Evolutionary conservation across 2,888 invertebrate species (phyloP), one percentile per base, ranked within the genome.

Genomic region (Apotomis capreana): DNA sequence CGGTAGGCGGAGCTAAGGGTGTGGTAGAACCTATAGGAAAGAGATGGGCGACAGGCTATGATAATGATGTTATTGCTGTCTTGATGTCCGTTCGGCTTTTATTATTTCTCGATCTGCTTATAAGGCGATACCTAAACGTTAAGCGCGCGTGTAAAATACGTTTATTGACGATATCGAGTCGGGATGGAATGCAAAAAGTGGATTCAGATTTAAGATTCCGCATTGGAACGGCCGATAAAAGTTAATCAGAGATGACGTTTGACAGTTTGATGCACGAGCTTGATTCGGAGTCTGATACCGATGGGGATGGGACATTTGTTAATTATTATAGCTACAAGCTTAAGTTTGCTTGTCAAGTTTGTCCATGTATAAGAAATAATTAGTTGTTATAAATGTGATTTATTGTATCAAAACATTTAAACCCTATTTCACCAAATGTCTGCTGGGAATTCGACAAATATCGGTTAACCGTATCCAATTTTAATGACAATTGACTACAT

Each of bases 41-140:
- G 93, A 93, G 93, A 93, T 90, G 92, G 91, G 91, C 85, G 89
- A 90, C 91, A 87, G 78, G 86, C 92, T 92, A 93, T 92, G 93
- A 93, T 93, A 93, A 93, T 93, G 92, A 93, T 90, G 93, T 93
- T 92, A 92, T 92, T 91, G 92, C 92, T 92, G 91, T 92, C 92
- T 90, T 91, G 92, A 92, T 91, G 89, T 92, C 88, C 89, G 86
- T 82, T 85, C 90, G 89, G 86, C 89, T 91, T 92, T 92, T 93
- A 91, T 92, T 92, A 91, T 92, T 89, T 89, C 90, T 88, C 89
- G 90, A 90, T 92, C 91, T 92, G 91, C 92, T 92, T 92, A 92
- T 92, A 92, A 91, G 90, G 92, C 89, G 90, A 89, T 91, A 91
- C 68, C 62, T 91, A 88, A 91, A 89, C 86, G 87, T 90, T 91